phyloP scores from a whole-genome alignment of 92 coral and sea anemone species.

The Epizoanthus illoricatus region DNA sequence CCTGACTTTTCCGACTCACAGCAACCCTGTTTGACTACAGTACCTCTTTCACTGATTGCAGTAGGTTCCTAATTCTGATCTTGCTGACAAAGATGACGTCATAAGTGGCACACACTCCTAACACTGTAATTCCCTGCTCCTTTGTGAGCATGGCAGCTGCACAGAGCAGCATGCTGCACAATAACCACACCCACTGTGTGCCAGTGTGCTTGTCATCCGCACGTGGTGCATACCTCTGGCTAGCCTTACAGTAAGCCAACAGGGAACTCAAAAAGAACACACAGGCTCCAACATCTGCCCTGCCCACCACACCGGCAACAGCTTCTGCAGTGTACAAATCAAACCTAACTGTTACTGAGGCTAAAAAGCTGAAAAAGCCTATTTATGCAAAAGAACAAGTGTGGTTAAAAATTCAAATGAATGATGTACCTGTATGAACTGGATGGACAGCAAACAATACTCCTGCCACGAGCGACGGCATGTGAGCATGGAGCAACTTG shows the following conservation, averaged over 20 bases:
- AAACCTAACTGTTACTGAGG: no score
- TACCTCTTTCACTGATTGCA: conserved; percentile 45
- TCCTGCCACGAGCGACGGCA: conserved; percentile 75
- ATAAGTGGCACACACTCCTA: conserved; percentile 86
- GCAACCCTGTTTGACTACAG: no score
- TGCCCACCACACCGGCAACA: conserved; percentile 92
- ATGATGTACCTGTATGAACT: conserved; percentile 81
- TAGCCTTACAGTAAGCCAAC: conserved; percentile 68
- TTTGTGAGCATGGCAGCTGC: conserved; percentile 89
- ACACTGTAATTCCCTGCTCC: conserved; percentile 92
- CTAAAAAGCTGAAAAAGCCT: not conserved
- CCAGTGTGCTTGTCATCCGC: not conserved
- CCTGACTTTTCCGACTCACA: no score
- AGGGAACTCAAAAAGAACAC: conserved; percentile 78
- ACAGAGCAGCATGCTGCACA: conserved; percentile 63
- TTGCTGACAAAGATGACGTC: conserved; percentile 61
- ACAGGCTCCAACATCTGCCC: conserved; percentile 95
- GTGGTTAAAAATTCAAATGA: not conserved
- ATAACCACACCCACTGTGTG: conserved; percentile 71
- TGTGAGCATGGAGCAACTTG: conserved; percentile 63
- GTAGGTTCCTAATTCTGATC: conserved; percentile 18
- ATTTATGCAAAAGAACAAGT: no score
- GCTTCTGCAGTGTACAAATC: conserved; percentile 67
- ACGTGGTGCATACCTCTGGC: conserved; percentile 13
- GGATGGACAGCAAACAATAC: conserved; percentile 94